Evolutionary conservation across 2,797 vertebrate genomes (phyloP), one percentile per base, ranked within the genome.

Genomic region (Anas flavirostris): DNA sequence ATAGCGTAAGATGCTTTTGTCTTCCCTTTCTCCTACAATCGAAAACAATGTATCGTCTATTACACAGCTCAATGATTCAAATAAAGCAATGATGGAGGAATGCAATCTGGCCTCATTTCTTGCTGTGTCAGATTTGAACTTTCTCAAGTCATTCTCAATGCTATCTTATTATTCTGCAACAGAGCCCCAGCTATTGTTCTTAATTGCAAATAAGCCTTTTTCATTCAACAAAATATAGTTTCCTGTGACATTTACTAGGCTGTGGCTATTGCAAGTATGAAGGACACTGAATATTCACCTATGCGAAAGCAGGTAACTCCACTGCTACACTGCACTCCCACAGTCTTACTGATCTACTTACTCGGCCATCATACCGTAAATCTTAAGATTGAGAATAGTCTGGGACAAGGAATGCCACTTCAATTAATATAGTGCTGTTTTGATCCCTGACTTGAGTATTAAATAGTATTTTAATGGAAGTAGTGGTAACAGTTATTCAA

Each of bases 21-120:
- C 82, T 77, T 86, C 48, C 16, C 35, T 82, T 75, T 79, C 77
- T 76, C 41, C 59, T 59, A 43, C 70, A 91, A 23, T 4, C 82
- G 77, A 84, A 80, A 90, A 66, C 22, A 76, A 26, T 78, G 13
- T 33, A 82, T 55, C 70, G 62, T 72, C 73, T 66, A 82, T 94
- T 90, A 94, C 88, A 92, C 88, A 94, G 88, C 82, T 83, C 85
- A 94, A 2, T 91, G 90, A 76, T 74, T 93, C 91, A 84, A 86
- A 91, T 46, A 85, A 90, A 90, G 70, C 67, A 82, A 33, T 76
- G 88, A 91, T 77, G 46, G 60, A 91, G 67, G 21, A 79, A 50
- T 33, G 82, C 70, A 81, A 76, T 82, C 80, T 31, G 52, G 48
- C 28, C 55, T 68, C 41, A 19, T 64, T 58, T 69, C 93, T 90